A percentile compares a stretch with the other conserved stretches of the same genome.
Conservation (phyloP, 2,888 invertebrate genomes). For the Drosophila fulvimacula region DNA sequence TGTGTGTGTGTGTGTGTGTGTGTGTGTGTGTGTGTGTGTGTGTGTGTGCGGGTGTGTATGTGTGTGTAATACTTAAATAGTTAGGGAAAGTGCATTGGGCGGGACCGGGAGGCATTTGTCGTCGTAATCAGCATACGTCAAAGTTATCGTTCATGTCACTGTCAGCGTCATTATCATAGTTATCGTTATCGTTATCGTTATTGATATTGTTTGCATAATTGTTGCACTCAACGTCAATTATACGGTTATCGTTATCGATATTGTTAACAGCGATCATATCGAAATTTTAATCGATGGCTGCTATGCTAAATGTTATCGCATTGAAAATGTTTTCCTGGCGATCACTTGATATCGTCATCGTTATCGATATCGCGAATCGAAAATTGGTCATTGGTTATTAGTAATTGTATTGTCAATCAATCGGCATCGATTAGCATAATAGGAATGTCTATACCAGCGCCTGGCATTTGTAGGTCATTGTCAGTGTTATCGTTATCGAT, state of each 20-base stretch:
- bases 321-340: background rate
- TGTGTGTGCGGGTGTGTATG: constrained; percentile 26
- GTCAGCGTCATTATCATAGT: background rate
- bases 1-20: constrained; percentile 2
- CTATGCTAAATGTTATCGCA: background rate
- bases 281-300: background rate
- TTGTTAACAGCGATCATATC: background rate
- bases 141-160: constrained; percentile 10
- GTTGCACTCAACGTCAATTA: no score
- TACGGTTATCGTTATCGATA: constrained; percentile 6
- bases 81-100: constrained; percentile 50
- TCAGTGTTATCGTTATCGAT: background rate
- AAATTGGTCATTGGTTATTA: constrained; percentile 5
- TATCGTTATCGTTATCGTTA: constrained; percentile 4
- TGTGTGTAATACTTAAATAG: constrained; percentile 56
- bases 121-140: constrained; percentile 6
- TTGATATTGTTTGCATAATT: background rate
- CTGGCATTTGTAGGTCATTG: background rate
- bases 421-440: background rate
- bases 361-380: background rate
- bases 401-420: constrained; percentile 6
- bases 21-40: no score
- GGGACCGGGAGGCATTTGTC: constrained; percentile 40
- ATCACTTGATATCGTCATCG: constrained; percentile 8
- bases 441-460: background rate